Conservation (phyloP, 1,140 invertebrate genomes). For the Limonius californicus region DNA sequence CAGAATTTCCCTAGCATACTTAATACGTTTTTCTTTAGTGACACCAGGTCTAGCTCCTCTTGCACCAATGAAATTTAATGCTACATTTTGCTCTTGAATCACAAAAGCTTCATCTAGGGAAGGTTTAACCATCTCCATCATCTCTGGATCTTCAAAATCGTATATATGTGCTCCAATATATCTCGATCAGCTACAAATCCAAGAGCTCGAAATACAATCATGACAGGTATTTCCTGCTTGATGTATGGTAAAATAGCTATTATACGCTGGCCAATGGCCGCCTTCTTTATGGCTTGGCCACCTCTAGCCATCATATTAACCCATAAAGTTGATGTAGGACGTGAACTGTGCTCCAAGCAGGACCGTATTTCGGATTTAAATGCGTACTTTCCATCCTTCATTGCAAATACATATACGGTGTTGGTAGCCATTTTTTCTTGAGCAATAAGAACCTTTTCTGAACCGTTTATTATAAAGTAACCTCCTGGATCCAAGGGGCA, state of each 20-base stretch:
- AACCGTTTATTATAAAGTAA: constrained; percentile 95
- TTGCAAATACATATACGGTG: constrained; percentile 98
- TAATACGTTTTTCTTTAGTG: constrained; percentile 97
- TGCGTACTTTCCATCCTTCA: constrained; percentile 97
- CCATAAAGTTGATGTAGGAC: constrained; percentile 96
- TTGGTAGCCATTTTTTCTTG: constrained; percentile 99
- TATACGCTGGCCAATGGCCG: constrained; percentile 96
- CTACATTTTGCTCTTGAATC: constrained; percentile 98
- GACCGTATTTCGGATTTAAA: constrained; percentile 97
- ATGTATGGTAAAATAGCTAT: constrained; percentile 98
- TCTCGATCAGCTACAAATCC: constrained; percentile 99
- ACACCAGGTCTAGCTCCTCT: constrained; percentile 95
- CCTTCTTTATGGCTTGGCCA: constrained; percentile 92
- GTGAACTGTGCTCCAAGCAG: constrained; percentile 87
- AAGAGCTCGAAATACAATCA: constrained; percentile 95
- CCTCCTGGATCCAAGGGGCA: constrained; percentile 97
- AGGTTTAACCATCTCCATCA: constrained; percentile 99
- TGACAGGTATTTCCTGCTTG: constrained; percentile 98
- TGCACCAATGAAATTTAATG: constrained; percentile 96
- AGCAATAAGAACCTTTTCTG: constrained; percentile 95
- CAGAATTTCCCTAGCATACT: constrained; percentile 97
- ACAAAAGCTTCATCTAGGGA: constrained; percentile 99
- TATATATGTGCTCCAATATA: constrained; percentile 99
- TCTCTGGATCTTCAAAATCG: constrained; percentile 98
- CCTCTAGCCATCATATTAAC: constrained; percentile 99